phyloP scores from a whole-genome alignment of 2,888 invertebrate species.

The Epinotia brunnichana region DNA sequence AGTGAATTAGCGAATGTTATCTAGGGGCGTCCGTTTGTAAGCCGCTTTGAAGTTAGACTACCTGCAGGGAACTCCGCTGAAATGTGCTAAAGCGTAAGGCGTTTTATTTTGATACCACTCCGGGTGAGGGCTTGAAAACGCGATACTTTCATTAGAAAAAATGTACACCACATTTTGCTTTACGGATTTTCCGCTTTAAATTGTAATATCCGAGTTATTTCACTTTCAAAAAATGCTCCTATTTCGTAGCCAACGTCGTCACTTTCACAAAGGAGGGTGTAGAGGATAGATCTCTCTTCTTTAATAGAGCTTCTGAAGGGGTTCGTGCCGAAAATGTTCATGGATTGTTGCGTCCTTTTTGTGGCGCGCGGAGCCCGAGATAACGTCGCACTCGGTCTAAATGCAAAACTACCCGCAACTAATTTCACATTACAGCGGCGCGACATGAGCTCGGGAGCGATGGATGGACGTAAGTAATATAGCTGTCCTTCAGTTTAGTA shows the following conservation, averaged over 20 bases:
- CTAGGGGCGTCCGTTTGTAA: slow-evolving; percentile 82
- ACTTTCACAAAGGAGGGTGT: slow-evolving; percentile 55
- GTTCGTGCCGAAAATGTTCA: slow-evolving; percentile 59
- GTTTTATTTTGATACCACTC: slow-evolving; percentile 69
- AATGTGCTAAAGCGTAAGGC: slow-evolving; percentile 69
- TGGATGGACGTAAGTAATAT: slow-evolving; percentile 31
- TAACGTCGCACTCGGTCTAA: slow-evolving; percentile 64
- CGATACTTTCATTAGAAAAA: slow-evolving; percentile 48
- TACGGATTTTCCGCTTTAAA: slow-evolving; percentile 41
- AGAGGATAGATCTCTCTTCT: slow-evolving; percentile 62
- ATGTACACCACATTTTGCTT: slow-evolving; percentile 44
- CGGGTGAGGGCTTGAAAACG: slow-evolving; percentile 47
- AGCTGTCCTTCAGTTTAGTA: slow-evolving; percentile 30
- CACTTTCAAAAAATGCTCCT: slow-evolving; percentile 52
- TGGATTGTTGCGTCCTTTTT: slow-evolving; percentile 62
- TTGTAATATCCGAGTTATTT: slow-evolving; percentile 33
- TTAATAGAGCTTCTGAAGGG: slow-evolving; percentile 65
- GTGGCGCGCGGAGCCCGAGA: slow-evolving; percentile 53
- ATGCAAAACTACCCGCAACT: slow-evolving; percentile 64
- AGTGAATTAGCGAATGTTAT: slow-evolving; percentile 84
- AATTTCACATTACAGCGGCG: slow-evolving; percentile 49
- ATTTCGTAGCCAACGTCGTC: slow-evolving; percentile 52
- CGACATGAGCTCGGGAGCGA: slow-evolving; percentile 38
- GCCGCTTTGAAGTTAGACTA: slow-evolving; percentile 80
- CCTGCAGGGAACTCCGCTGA: slow-evolving; percentile 70